Evolutionary conservation across 2,797 vertebrate genomes (phyloP), one percentile per base, ranked within the genome.

Genomic region (Dendrocincla fuliginosa): DNA sequence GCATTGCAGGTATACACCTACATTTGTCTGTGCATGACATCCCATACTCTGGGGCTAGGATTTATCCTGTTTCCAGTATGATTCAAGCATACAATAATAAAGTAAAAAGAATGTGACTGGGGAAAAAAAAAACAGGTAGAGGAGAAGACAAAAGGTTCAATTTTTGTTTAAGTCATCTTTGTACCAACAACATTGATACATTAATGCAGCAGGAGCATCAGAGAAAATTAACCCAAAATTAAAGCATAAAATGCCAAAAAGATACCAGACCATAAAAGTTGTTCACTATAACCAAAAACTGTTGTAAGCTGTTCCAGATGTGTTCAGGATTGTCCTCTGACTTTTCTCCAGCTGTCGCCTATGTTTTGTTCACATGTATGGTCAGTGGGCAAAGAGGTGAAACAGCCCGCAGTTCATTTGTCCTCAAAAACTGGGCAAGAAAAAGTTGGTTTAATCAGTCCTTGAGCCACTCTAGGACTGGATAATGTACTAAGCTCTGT

Each of bases 201-300:
- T 3, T 41, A 39, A 85, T 53, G 33, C 28, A 89, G 41, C 44
- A 84, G 18, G 9, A 76, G 7, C 13, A 55, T 16, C 33, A 63
- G 9, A 80, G n/a, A 90, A 93, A 92, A 88, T 20, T 18, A 83
- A 79, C 49, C 10, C 14, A 39, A 63, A 89, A 70, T 67, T 77
- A 92, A 75, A 87, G 60, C 13, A 13, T 12, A 63, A 60, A 24
- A 13, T 55, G 37, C 17, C 41, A 47, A 59, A 65, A 65, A 75
- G 15, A 27, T 35, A 64, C 20, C 59, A 70, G 16, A 49, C 6
- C 19, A 35, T 1, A 74, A 19, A n/a, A 80, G 5, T 25, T 67
- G 33, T 32, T 89, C 28, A 30, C 59, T 49, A 65, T 27, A 78
- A 63, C 24, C 33, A 70, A 92, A 90, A 76, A 12, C n/a, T 63